Evolutionary conservation across 2,797 vertebrate species (phyloP), one percentile per base, ranked within the genome.

Genomic region (Halcyon badia): DNA sequence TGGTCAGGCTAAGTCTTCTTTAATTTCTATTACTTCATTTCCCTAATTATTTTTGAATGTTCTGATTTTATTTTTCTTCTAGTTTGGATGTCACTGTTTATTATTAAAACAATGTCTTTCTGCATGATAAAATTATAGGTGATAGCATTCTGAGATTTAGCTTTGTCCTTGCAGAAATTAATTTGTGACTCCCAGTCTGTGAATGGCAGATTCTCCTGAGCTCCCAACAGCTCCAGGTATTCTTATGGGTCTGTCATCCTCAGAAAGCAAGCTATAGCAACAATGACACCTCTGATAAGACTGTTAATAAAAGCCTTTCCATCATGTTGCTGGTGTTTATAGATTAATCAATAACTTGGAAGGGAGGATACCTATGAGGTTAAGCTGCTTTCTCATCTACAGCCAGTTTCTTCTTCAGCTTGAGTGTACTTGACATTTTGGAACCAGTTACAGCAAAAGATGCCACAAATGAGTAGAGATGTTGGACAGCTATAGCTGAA

Each of bases 301-400:
- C 24, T 87, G 56, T 87, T 96, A 68, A 71, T 80, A 3, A n/a
- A 71, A 80, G 26, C 19, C 21, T 75, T 90, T 80, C 28, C 44
- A 58, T 77, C 64, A 37, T 42, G 48, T 72, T 89, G 22, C 62
- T 79, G 31, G 35, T 90, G 62, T 66, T 95, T 60, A 70, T 58
- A 88, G 77, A 87, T 83, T 70, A 89, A 93, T 90, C 83, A 73
- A 46, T 95, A 90, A 48, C 46, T 94, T 82, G 41, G 56, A 90
- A 88, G 25, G 58, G 51, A 57, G 80, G 9, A 22, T 87, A 19
- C 64, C 58, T 91, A 4, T 73, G 49, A 76, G 30, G 22, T 81
- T 64, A 77, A 82, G 56, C 31, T 90, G 42, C n/a, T 83, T 85
- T 60, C 33, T 70, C 26, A 10, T 91, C 54, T 73, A 5, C 51